These are phyloP conservation scores for Polietes domitor DNA, from an alignment of 2,888 invertebrate genomes.

Conservation along the genomic window DNA sequence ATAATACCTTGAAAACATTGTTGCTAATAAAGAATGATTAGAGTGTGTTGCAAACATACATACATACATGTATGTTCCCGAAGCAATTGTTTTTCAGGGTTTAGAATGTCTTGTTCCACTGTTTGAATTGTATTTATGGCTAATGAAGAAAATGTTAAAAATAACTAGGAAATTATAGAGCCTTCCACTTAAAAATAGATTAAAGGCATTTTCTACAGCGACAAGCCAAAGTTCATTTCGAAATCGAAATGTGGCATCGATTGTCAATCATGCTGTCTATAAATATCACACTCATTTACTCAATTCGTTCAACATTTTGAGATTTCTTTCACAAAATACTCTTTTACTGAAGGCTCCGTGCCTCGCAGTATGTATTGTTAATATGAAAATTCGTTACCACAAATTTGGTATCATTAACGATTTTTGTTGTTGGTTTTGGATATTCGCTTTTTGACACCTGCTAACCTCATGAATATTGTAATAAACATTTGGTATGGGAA, in stretches of 20 bases:
- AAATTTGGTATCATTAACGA: conserved; percentile 30
- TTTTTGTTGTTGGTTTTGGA: conserved; percentile 14
- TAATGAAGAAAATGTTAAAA: too few relatives aligned
- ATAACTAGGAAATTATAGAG: too few relatives aligned
- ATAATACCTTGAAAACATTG: too few relatives aligned
- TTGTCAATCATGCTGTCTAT: neutral
- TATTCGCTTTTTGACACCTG: conserved; percentile 38
- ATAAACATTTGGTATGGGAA: neutral
- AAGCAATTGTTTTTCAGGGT: too few relatives aligned
- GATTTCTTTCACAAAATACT: neutral
- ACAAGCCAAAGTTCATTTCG: too few relatives aligned
- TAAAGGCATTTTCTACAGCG: too few relatives aligned
- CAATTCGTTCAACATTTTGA: neutral
- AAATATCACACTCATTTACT: neutral
- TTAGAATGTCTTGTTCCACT: too few relatives aligned
- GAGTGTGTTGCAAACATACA: too few relatives aligned
- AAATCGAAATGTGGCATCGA: neutral
- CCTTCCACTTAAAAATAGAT: too few relatives aligned
- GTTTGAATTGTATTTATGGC: too few relatives aligned
- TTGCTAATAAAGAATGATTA: too few relatives aligned
- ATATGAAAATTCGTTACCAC: neutral
- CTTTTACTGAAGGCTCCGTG: neutral
- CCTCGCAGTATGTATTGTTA: neutral
- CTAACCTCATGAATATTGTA: conserved; percentile 34
- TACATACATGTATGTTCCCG: too few relatives aligned